Percentiles rank a stretch among this genome's conserved stretches.
These are phyloP conservation scores for Pseudococcus longispinus DNA, from an alignment of 2,888 invertebrate genomes.

Conservation along the genomic window DNA sequence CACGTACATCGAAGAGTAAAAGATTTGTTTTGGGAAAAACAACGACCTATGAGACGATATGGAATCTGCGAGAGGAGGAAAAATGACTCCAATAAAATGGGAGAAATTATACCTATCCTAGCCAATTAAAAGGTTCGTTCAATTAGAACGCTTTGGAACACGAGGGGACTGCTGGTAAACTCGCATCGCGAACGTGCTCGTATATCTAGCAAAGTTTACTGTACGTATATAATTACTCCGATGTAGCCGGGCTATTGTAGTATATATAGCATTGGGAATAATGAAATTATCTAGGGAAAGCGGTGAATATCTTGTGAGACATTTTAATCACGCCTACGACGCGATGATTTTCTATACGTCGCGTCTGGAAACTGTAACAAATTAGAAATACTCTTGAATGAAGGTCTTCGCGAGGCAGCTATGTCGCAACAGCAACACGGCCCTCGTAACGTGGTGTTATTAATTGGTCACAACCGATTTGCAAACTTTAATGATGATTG, in stretches of 20 bases:
- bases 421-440: conserved; percentile 1
- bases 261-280: not conserved
- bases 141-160: not conserved
- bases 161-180: not conserved
- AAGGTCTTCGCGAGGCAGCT: conserved; percentile 2
- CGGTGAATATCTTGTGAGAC: conserved; percentile 16
- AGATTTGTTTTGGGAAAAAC: not conserved
- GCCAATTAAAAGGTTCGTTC: not conserved
- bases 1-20: not conserved
- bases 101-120: not conserved
- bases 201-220: not conserved
- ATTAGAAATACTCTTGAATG: not conserved
- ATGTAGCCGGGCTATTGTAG: not conserved
- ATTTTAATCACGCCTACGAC: conserved; percentile 23
- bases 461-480: conserved; percentile 31
- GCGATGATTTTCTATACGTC: not conserved
- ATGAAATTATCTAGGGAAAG: conserved; percentile 20
- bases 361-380: conserved; percentile 29
- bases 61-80: not conserved
- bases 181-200: not conserved
- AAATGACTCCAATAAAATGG: not conserved
- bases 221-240: not conserved
- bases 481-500: not conserved
- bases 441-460: not conserved
- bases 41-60: not conserved